Evolutionary conservation across 2,888 invertebrate species (phyloP), one percentile per base, ranked within the genome.

Genomic region (Rotaria macrura): DNA sequence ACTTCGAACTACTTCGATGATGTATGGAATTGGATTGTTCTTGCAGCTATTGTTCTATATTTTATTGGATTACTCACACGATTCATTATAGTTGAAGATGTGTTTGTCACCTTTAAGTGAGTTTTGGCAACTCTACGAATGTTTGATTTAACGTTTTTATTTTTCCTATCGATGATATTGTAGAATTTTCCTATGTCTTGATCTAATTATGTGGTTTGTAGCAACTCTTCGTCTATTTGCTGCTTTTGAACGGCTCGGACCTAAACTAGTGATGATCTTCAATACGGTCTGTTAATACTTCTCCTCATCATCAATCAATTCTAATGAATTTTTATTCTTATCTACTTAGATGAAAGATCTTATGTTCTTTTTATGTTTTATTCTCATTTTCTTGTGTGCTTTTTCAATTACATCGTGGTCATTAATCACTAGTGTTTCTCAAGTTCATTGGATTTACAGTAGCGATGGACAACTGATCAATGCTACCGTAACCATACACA

Each of bases 371-470:
- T 3, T 79, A 25, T 79, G 79, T 43, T 79, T 79, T n/a, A 79
- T 79, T 79, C n/a, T 79, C 12, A 79, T 79, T n/a, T 79, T 79
- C 43, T 38, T 79, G 2, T 79, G 23, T 14, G 79, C 43, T 5
- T 79, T 79, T 43, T 79, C 79, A 1, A 43, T 79, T 12, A 34
- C 79, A 79, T 79, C 79, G 9, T 79, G 79, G 79, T 79, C 79
- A n/a, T n/a, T 79, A 25, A 79, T 79, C 5, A 79, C 4, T n/a
- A 43, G 43, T 20, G 38, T 23, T 25, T 40, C 40, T 43, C 25
- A 79, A 79, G n/a, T 79, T 10, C 23, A 79, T 14, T 79, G 79
- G 79, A 43, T 4, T 0, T 79, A 79, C n/a, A 34, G 23, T 25
- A 10, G n/a, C 9, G 3, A 43, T n/a, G 79, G 79, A 43, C 2